These are phyloP conservation scores for Aphelocoma coerulescens DNA, from an alignment of 2,113 vertebrate species.

Conservation along the genomic window DNA sequence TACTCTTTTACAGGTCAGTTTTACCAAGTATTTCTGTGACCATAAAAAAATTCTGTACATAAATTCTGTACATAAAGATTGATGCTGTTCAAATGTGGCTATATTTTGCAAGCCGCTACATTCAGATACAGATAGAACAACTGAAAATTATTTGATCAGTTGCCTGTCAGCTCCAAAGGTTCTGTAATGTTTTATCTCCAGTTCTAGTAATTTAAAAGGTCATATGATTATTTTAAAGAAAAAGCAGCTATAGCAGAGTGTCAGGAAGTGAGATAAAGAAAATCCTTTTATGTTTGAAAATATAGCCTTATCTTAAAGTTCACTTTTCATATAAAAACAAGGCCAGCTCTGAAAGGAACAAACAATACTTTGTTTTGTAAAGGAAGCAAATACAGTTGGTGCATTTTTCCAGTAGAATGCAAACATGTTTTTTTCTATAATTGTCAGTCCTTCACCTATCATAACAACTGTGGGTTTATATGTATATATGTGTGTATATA, in stretches of 20 bases:
- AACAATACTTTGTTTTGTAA: not conserved
- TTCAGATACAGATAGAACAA: not conserved
- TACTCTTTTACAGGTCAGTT: not conserved
- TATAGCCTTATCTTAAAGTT: not conserved
- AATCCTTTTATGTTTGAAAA: constrained; percentile 38
- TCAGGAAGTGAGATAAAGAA: constrained; percentile 45
- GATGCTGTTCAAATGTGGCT: not conserved
- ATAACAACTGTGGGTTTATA: not conserved
- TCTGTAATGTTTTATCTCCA: not conserved
- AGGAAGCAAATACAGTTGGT: not conserved
- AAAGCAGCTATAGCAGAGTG: not conserved
- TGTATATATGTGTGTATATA: too few relatives aligned
- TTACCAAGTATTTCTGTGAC: not conserved
- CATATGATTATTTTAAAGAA: constrained; percentile 10
- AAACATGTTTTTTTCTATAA: not conserved
- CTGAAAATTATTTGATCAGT: not conserved
- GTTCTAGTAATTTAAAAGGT: not conserved
- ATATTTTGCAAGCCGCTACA: not conserved
- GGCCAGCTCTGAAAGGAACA: not conserved
- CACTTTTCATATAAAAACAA: constrained; percentile 12
- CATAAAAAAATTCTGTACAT: not conserved
- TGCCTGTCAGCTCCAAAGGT: not conserved
- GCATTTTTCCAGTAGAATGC: not conserved
- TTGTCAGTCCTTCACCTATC: not conserved
- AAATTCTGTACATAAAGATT: not conserved